Base-by-base conservation (phyloP, 2,888 invertebrate genomes). In the Hetaerina titia region DNA sequence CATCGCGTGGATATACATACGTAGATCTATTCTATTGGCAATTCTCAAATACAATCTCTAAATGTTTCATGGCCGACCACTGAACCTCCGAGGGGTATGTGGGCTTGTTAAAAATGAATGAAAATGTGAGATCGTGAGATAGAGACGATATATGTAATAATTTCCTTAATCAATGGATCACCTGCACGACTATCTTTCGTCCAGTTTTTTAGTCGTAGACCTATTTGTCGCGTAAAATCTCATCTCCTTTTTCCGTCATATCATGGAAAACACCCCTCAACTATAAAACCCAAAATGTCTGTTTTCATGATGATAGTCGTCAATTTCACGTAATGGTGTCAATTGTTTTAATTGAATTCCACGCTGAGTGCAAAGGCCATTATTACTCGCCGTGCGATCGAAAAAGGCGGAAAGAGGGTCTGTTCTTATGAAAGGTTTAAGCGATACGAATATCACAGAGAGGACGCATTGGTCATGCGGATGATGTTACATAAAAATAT, bases 341-440 rank as follows among this genome's bases (percentile, higher is more conserved):
- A 81, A 81, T 81, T 81, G 74, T 81, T 25, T 81, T 81, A 81
- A 81, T 81, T 81, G 74, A 25, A 81, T 81, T 25, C 31, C 31
- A 25, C 17, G 22, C n/a, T 7, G 69, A 22, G 22, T 19, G n/a
- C 19, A 69, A 64, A 22, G 69, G 69, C 13, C 69, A 19, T 69
- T 69, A 69, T 69, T 69, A n/a, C 69, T n/a, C 19, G n/a, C 22
- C 74, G 2, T 25, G 25, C 74, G 74, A 81, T 81, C 74, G 74
- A 25, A 19, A 7, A 22, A 7, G 22, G n/a, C 22, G 25, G 74
- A 81, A 69, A 69, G 9, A 22, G 69, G 74, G 13, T 25, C 69
- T 5, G 2, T 81, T 81, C 31, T n/a, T 25, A 81, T 25, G 15
- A 81, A 69, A 25, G 31, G 74, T n/a, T n/a, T n/a, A n/a, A n/a